Evolutionary conservation across 2,113 vertebrate genomes (phyloP).

Genomic region (Pygoscelis antarcticus): DNA sequence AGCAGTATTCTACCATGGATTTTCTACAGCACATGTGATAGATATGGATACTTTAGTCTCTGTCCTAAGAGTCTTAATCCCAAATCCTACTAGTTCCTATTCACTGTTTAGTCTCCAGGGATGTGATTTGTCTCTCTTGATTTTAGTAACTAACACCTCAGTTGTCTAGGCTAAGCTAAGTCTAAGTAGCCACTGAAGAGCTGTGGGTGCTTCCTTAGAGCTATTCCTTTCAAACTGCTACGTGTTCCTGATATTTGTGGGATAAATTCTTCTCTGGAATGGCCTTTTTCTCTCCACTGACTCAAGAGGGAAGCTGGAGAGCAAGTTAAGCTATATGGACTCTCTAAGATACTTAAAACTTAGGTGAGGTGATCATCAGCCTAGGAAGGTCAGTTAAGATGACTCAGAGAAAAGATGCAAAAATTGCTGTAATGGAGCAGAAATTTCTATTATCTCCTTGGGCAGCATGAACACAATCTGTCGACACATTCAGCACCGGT

Average conservation of each 20-base stretch:
- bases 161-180: not conserved
- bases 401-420: constrained; percentile 3
- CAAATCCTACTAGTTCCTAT: not conserved
- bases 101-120: not conserved
- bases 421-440: not conserved
- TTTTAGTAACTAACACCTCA: not conserved
- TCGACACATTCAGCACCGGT: not conserved
- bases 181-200: not conserved
- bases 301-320: not conserved
- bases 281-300: not conserved
- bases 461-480: not conserved
- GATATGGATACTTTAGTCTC: not conserved
- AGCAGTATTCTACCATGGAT: not conserved
- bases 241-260: not conserved
- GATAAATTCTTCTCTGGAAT: not conserved
- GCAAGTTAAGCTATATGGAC: not conserved
- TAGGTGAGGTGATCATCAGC: not conserved
- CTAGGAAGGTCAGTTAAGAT: not conserved
- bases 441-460: not conserved
- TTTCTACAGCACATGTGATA: not conserved
- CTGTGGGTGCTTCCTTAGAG: not conserved
- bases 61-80: not conserved
- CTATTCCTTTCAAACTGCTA: not conserved
- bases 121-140: not conserved
- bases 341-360: not conserved